A percentile compares a stretch with the other conserved stretches of the same genome.
Evolutionary conservation across 1,140 invertebrate species (phyloP).

Genomic region (Chionoecetes opilio): DNA sequence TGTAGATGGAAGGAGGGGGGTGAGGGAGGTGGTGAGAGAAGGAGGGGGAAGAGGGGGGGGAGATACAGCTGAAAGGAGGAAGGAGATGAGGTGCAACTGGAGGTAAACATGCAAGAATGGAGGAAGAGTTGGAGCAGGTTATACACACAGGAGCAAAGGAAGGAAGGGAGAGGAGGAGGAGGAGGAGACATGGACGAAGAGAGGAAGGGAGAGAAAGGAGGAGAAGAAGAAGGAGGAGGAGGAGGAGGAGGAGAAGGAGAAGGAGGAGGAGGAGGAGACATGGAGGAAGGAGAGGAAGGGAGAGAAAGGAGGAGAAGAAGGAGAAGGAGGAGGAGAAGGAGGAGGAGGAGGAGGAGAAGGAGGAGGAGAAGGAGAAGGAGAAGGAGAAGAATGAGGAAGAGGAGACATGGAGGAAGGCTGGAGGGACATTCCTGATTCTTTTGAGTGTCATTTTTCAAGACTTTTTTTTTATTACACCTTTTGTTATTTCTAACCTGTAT

Average conservation of each 20-base stretch:
- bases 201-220: background rate
- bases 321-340: background rate
- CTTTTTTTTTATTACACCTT: too few species aligned
- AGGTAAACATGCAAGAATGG: background rate
- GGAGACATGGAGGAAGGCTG: background rate
- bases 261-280: constrained; percentile 1
- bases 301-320: background rate
- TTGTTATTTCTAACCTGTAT: too few species aligned
- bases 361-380: background rate
- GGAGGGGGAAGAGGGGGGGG: background rate
- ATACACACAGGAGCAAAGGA: too few species aligned
- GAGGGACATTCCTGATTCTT: too few species aligned
- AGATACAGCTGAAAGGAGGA: background rate
- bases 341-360: background rate
- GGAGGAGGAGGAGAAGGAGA: constrained; percentile 33
- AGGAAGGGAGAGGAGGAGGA: background rate
- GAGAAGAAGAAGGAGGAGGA: background rate
- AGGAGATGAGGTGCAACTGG: background rate
- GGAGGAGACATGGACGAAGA: background rate
- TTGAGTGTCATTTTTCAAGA: too few species aligned
- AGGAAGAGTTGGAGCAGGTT: background rate
- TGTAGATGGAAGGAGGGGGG: background rate
- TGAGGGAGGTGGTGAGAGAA: background rate
- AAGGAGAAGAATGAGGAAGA: background rate
- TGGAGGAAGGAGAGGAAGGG: background rate